Evolutionary conservation across 2,888 invertebrate species (phyloP).

Genomic region (Drosophila demipolita): DNA sequence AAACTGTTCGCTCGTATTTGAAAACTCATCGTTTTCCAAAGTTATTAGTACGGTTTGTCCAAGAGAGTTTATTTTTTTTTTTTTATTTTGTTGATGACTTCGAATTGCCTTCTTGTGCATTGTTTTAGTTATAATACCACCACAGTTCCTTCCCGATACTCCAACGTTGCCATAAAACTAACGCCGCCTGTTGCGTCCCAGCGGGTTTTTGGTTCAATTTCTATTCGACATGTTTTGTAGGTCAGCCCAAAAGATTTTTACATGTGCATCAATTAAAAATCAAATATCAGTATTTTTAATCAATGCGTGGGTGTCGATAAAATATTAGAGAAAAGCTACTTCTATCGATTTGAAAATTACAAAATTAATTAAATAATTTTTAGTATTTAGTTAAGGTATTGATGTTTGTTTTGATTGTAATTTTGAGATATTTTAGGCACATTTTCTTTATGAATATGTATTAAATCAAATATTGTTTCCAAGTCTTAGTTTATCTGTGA

Average conservation of each 20-base stretch:
- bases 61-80: constrained; percentile 8
- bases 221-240: constrained; percentile 60
- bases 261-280: constrained; percentile 71
- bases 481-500: neutral
- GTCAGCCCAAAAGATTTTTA: constrained; percentile 55
- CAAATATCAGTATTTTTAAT: constrained; percentile 13
- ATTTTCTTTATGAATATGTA: neutral
- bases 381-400: neutral
- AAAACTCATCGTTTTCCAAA: constrained; percentile 77
- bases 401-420: neutral
- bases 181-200: constrained; percentile 71
- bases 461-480: too few relatives aligned
- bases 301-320: constrained; percentile 24
- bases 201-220: constrained; percentile 63
- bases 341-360: neutral
- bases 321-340: neutral
- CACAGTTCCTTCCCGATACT: neutral
- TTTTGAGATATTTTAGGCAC: neutral
- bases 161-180: constrained; percentile 9
- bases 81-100: constrained; percentile 29
- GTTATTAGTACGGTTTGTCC: constrained; percentile 66
- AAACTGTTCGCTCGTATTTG: constrained; percentile 62
- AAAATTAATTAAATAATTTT: constrained; percentile 1
- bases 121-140: constrained; percentile 36
- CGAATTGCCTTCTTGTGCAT: constrained; percentile 47